Conservation (phyloP, 2,113 vertebrate species). For the Amazona guildingii region DNA sequence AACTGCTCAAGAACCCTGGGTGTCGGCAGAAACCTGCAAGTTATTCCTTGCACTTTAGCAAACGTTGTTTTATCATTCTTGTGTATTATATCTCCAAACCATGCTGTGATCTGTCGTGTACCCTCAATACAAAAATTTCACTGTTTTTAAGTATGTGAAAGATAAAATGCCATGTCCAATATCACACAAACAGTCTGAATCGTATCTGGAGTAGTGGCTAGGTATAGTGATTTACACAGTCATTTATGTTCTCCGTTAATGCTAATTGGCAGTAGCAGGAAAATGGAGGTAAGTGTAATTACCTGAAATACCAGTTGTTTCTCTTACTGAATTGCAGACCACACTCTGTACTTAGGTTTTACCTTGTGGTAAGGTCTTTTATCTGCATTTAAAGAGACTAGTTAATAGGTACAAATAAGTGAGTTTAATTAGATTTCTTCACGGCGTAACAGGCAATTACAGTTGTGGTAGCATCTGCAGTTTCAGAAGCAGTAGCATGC, state of each 20-base stretch:
- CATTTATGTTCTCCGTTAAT: not conserved
- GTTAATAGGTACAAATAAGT: slow-evolving; percentile 47
- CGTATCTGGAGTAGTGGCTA: not conserved
- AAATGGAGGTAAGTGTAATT: slow-evolving; percentile 33
- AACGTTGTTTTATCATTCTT: not conserved
- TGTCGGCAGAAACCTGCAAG: not conserved
- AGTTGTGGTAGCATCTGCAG: slow-evolving; percentile 5
- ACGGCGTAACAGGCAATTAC: not conserved
- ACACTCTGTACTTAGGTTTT: not conserved
- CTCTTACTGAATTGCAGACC: not conserved
- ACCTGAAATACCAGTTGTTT: not conserved
- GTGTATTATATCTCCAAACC: not conserved
- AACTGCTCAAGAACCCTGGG: not conserved
- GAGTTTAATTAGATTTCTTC: slow-evolving; percentile 47
- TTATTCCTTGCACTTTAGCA: not conserved
- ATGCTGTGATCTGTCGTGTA: not conserved
- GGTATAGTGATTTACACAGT: not conserved
- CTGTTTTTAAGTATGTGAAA: not conserved
- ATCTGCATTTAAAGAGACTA: slow-evolving; percentile 30
- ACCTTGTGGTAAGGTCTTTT: slow-evolving; percentile 40
- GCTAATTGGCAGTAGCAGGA: slow-evolving; percentile 31
- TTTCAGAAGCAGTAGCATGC: not conserved
- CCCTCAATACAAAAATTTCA: not conserved
- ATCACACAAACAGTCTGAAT: not conserved
- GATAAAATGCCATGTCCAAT: not conserved